Evolutionary conservation across 2,888 invertebrate species (phyloP).

Genomic region (Eristalis pertinax): DNA sequence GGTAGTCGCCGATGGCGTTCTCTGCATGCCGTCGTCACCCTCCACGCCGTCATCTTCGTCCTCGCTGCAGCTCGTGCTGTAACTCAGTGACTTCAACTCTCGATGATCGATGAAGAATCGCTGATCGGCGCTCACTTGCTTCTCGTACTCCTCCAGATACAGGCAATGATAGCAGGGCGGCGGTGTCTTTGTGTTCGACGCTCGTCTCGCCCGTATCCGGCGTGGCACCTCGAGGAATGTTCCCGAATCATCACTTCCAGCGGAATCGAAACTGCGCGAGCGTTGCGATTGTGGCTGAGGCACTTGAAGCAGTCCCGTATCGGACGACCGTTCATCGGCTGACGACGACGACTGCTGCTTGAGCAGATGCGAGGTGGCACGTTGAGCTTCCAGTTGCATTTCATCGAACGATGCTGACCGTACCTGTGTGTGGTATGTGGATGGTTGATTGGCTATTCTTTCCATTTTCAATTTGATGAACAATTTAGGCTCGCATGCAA

Average conservation of each 20-base stretch:
- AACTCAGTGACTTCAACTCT: constrained; percentile 81
- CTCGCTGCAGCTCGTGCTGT: constrained; percentile 83
- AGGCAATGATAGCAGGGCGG: constrained; percentile 90
- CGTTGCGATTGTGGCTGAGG: constrained; percentile 87
- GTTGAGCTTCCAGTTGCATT: constrained; percentile 90
- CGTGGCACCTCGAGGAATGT: constrained; percentile 84
- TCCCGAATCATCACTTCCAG: constrained; percentile 86
- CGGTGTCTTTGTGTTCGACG: constrained; percentile 85
- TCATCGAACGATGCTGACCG: constrained; percentile 95
- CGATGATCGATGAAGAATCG: constrained; percentile 79
- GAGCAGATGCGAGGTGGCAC: constrained; percentile 79
- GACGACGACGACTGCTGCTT: constrained; percentile 78
- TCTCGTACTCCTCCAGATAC: constrained; percentile 88
- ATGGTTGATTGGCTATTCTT: neutral
- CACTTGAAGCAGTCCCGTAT: constrained; percentile 84
- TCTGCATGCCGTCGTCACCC: constrained; percentile 75
- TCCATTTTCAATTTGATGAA: neutral
- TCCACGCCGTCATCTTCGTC: constrained; percentile 80
- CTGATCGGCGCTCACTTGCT: constrained; percentile 82
- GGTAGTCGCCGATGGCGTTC: constrained; percentile 77
- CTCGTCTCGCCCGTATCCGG: constrained; percentile 85
- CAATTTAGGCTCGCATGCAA: neutral
- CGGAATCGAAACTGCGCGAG: constrained; percentile 90
- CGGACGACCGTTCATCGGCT: constrained; percentile 80
- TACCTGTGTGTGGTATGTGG: constrained; percentile 82